These are phyloP conservation scores for Denticeps clupeoides DNA, from an alignment of 2,797 vertebrate genomes.

Conservation along the genomic window DNA sequence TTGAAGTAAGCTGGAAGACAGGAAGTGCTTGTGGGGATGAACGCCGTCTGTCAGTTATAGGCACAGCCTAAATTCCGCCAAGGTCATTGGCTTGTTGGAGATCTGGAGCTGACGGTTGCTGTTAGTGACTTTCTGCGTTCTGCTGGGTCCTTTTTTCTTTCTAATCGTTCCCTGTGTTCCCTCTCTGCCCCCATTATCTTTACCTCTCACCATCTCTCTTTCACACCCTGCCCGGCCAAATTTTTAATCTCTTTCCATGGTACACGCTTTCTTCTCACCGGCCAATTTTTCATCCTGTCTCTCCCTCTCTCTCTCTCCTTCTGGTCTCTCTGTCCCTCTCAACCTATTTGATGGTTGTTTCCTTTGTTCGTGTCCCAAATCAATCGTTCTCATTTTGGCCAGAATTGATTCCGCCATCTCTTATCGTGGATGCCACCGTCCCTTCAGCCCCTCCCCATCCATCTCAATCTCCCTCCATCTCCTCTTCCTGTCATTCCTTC, in stretches of 20 bases:
- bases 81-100: too few species aligned
- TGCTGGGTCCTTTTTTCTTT: not conserved
- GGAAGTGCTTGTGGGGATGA: too few species aligned
- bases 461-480: slow-evolving; percentile 17
- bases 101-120: too few species aligned
- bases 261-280: not conserved
- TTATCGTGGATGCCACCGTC: slow-evolving; percentile 39
- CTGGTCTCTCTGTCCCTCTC: not conserved
- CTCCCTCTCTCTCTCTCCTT: slow-evolving; percentile 5
- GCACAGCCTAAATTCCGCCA: too few species aligned
- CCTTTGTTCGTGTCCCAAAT: slow-evolving; percentile 47
- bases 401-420: slow-evolving; percentile 50
- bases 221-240: not conserved
- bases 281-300: not conserved
- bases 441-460: slow-evolving; percentile 22
- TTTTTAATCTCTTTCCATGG: not conserved
- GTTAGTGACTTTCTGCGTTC: too few species aligned
- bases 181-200: slow-evolving; percentile 1
- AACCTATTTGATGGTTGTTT: slow-evolving; percentile 27
- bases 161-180: not conserved
- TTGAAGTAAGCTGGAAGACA: too few species aligned
- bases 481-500: slow-evolving; percentile 10
- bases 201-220: not conserved
- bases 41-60: too few species aligned
- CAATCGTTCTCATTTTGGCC: slow-evolving; percentile 51